Evolutionary conservation across 2,113 vertebrate species (phyloP).

Genomic region (Guaruba guarouba): DNA sequence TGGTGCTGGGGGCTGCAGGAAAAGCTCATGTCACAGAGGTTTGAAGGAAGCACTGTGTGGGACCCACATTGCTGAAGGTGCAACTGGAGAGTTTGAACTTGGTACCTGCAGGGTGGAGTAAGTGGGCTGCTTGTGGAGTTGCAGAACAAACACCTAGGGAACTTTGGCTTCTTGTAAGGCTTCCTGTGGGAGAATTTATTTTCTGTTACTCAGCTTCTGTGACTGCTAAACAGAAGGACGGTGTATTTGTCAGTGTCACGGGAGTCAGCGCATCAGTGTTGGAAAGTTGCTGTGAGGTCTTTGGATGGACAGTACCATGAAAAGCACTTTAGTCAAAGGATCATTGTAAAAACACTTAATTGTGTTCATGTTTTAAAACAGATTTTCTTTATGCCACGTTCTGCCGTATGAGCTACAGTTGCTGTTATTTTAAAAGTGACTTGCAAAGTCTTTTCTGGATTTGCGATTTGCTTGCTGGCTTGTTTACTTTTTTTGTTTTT

Average conservation of each 20-base stretch:
- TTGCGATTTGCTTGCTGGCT: background rate
- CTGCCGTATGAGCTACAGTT: background rate
- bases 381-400: background rate
- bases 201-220: slow-evolving; percentile 40
- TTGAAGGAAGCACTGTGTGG: background rate
- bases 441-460: background rate
- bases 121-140: background rate
- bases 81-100: background rate
- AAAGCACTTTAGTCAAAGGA: slow-evolving; percentile 11
- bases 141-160: background rate
- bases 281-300: slow-evolving; percentile 46
- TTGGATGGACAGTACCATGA: background rate
- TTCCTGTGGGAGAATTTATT: slow-evolving; percentile 4
- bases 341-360: background rate
- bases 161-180: background rate
- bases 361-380: background rate
- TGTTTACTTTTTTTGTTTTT: no score
- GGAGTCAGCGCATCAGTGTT: background rate
- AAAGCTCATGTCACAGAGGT: background rate
- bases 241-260: slow-evolving; percentile 33
- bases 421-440: background rate
- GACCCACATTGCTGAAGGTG: background rate
- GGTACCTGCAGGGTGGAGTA: background rate
- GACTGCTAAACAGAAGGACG: background rate
- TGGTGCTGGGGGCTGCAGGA: background rate